Percentiles rank a stretch among this genome's conserved stretches.
phyloP scores from a whole-genome alignment of 2,113 vertebrate species.

The Lichenostomus cassidix region DNA sequence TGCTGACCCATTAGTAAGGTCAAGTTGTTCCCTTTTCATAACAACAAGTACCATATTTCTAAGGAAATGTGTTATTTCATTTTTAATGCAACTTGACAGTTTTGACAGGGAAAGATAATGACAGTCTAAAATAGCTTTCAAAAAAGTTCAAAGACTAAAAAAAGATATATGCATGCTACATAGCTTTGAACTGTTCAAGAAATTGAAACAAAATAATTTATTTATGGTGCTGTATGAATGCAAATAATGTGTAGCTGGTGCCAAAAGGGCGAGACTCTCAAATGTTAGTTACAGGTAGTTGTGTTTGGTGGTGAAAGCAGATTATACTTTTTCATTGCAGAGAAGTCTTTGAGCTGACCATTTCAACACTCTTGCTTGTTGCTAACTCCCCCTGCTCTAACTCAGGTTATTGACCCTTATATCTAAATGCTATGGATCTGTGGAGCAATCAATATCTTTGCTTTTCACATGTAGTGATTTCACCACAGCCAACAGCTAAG shows the following conservation, averaged over 20 bases:
- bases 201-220: not conserved
- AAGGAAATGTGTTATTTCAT: constrained; percentile 10
- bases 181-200: constrained; percentile 15
- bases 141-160: constrained; percentile 33
- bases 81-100: constrained; percentile 45
- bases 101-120: constrained; percentile 39
- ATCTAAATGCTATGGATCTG: not conserved
- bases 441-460: not conserved
- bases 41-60: not conserved
- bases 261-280: not conserved
- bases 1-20: not conserved
- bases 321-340: not conserved
- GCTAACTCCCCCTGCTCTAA: not conserved
- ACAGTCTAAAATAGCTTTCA: constrained; percentile 43
- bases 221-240: not conserved
- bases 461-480: not conserved
- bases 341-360: not conserved
- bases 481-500: not conserved
- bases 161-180: not conserved
- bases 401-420: not conserved
- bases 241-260: not conserved
- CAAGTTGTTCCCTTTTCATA: not conserved
- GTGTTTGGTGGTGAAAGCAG: not conserved
- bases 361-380: not conserved
- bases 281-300: not conserved